Evolutionary conservation across 2,888 invertebrate genomes (phyloP).

Genomic region (Oscheius onirici): DNA sequence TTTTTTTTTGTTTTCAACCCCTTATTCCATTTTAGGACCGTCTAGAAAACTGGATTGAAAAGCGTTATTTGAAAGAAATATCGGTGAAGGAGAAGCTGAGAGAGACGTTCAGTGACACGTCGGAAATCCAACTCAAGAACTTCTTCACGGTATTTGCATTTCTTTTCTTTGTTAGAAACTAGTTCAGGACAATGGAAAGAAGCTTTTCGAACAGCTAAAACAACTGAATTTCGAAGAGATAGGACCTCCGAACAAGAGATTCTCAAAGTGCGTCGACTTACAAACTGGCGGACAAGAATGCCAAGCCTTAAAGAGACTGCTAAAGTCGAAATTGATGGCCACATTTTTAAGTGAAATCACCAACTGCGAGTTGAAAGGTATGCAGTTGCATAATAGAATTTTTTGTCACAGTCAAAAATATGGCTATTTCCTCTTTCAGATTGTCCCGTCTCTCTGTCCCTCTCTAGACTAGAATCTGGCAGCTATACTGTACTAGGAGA

Average conservation of each 20-base stretch:
- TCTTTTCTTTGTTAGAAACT: too few species aligned
- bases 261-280: background rate
- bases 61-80: too few species aligned
- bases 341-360: background rate
- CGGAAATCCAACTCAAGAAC: conserved; percentile 49
- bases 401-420: background rate
- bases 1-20: background rate
- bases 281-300: background rate
- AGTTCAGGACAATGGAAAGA: background rate
- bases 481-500: conserved; percentile 60
- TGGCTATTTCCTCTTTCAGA: conserved; percentile 35
- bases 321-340: background rate
- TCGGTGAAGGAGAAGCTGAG: too few species aligned
- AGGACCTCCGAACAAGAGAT: conserved; percentile 35
- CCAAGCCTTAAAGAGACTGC: background rate
- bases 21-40: background rate
- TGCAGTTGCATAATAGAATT: background rate
- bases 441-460: conserved; percentile 36
- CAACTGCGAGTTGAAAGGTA: conserved; percentile 15
- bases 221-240: background rate
- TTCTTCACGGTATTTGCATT: conserved; percentile 55
- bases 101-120: conserved; percentile 47
- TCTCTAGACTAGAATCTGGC: conserved; percentile 54
- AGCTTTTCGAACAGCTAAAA: conserved; percentile 8
- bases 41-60: too few species aligned